phyloP scores from a whole-genome alignment of 2,113 vertebrate species.

The Hippocampus abdominalis region DNA sequence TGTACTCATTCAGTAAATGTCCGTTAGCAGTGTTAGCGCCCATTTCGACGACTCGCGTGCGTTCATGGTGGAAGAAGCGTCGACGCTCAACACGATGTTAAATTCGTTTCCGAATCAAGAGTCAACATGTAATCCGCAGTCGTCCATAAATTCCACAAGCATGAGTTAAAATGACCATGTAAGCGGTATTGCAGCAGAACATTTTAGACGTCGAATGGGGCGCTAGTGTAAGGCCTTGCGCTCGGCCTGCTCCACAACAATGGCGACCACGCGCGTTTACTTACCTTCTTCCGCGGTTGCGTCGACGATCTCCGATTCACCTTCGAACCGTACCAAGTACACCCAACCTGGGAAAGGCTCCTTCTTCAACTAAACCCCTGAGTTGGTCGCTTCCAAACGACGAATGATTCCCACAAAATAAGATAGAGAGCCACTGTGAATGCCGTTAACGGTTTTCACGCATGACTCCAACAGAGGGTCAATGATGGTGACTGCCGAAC shows the following conservation, averaged over 20 bases:
- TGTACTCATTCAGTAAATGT: neutral
- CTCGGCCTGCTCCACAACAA: slow-evolving; percentile 51
- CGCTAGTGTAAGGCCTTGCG: slow-evolving; percentile 19
- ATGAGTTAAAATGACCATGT: neutral
- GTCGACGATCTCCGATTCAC: neutral
- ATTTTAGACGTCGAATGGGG: neutral
- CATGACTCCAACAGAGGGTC: slow-evolving; percentile 14
- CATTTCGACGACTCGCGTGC: neutral
- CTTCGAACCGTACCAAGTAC: neutral
- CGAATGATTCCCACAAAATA: neutral
- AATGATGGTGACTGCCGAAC: no score
- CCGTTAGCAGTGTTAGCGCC: neutral
- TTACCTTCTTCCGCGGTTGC: slow-evolving; percentile 37
- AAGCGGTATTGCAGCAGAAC: no score
- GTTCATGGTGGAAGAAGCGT: neutral
- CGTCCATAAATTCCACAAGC: no score
- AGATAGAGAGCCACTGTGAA: neutral
- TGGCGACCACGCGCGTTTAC: slow-evolving; percentile 47
- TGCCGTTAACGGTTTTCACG: neutral
- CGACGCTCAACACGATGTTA: neutral
- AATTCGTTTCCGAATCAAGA: neutral
- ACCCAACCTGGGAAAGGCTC: neutral
- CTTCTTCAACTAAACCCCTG: neutral
- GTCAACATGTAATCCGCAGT: neutral
- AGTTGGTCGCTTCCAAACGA: neutral